phyloP scores from a whole-genome alignment of 2,113 vertebrate genomes.

The Nannospalax galili region DNA sequence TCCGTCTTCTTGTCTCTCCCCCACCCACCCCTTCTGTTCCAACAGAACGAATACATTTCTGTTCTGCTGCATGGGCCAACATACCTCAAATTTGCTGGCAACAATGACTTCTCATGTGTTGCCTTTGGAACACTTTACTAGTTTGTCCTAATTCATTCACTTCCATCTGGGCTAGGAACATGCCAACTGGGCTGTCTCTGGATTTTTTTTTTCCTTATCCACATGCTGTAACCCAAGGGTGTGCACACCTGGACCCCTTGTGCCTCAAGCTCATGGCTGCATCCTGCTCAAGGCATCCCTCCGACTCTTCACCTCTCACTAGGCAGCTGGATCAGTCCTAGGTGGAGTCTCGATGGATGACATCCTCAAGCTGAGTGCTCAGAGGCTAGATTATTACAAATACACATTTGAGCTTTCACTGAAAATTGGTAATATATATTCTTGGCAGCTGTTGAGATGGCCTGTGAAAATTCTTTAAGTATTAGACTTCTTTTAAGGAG shows the following conservation, averaged over 20 bases:
- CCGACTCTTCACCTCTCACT: background rate
- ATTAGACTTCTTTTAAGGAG: slow-evolving; percentile 27
- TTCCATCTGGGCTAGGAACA: slow-evolving; percentile 73
- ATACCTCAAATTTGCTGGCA: slow-evolving; percentile 77
- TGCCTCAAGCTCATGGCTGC: background rate
- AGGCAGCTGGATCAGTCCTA: background rate
- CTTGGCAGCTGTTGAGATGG: slow-evolving; percentile 65
- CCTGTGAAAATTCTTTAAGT: slow-evolving; percentile 60
- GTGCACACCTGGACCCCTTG: background rate
- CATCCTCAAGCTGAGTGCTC: background rate
- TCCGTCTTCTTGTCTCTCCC: slow-evolving; percentile 56
- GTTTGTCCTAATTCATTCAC: slow-evolving; percentile 66
- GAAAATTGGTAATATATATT: slow-evolving; percentile 67
- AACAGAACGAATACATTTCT: slow-evolving; percentile 61
- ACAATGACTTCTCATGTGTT: slow-evolving; percentile 49
- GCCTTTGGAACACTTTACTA: slow-evolving; percentile 64
- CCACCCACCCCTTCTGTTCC: slow-evolving; percentile 35
- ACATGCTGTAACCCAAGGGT: slow-evolving; percentile 24
- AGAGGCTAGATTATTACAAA: slow-evolving; percentile 49
- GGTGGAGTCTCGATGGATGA: background rate
- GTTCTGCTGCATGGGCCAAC: slow-evolving; percentile 26
- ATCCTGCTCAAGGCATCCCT: background rate
- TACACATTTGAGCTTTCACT: slow-evolving; percentile 66
- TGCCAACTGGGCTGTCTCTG: slow-evolving; percentile 73
- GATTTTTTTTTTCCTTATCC: slow-evolving; percentile 61